Evolutionary conservation across 2,888 invertebrate species (phyloP).

Genomic region (Eupithecia centaureata): DNA sequence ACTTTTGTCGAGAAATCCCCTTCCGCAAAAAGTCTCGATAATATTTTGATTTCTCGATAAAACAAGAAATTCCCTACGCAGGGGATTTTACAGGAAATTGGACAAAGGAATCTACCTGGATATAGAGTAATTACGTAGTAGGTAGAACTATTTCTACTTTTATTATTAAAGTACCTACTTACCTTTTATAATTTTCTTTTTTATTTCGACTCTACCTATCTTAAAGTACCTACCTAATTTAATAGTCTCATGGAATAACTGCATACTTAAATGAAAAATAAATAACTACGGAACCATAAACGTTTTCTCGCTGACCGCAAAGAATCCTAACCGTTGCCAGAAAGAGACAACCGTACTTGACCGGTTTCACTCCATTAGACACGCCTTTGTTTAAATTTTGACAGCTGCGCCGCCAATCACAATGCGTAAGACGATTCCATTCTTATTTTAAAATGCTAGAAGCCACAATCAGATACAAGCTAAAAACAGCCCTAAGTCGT

Average conservation of each 20-base stretch:
- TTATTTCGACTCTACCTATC: neutral
- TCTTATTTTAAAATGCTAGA: conserved; percentile 26
- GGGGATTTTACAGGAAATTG: too few relatives aligned
- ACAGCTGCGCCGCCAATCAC: conserved; percentile 70
- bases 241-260: neutral
- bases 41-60: too few relatives aligned
- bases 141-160: too few relatives aligned
- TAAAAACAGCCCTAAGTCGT: neutral
- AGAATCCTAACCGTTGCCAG: conserved; percentile 47
- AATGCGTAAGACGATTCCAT: conserved; percentile 24
- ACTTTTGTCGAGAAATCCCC: too few relatives aligned
- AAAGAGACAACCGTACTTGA: conserved; percentile 64
- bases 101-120: too few relatives aligned
- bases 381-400: conserved; percentile 75
- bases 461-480: conserved; percentile 6
- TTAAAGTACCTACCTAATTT: neutral
- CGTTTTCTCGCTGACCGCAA: conserved; percentile 17
- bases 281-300: conserved; percentile 42
- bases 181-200: too few relatives aligned
- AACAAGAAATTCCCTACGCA: too few relatives aligned
- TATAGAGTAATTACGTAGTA: too few relatives aligned
- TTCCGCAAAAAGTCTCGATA: too few relatives aligned
- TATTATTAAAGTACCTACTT: too few relatives aligned
- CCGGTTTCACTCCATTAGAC: conserved; percentile 68
- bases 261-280: neutral